Conservation (phyloP, 2,113 vertebrate species). For the Podiceps cristatus region DNA sequence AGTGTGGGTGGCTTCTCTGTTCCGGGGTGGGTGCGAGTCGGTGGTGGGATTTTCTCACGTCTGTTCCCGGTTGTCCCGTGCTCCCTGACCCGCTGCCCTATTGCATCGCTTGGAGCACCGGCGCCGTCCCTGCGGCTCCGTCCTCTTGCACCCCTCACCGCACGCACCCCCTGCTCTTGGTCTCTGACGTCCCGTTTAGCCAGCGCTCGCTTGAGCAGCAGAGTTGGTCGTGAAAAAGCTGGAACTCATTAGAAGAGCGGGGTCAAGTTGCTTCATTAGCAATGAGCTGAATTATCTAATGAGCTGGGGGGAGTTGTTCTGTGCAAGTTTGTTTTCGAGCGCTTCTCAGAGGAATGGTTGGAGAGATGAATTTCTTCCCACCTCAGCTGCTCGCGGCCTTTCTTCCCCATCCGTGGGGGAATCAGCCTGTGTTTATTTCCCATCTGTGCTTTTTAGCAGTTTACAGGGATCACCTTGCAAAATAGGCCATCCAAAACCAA, state of each 20-base stretch:
- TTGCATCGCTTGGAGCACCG: background rate
- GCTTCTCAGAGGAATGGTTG: background rate
- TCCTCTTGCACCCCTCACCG: background rate
- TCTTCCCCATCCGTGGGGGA: background rate
- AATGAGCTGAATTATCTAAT: background rate
- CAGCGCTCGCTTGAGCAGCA: background rate
- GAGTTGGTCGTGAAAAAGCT: accelerated
- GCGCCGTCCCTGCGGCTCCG: accelerated
- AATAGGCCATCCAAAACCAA: background rate
- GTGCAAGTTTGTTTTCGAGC: background rate
- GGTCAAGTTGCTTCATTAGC: background rate
- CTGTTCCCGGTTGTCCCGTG: background rate
- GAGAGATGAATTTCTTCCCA: background rate
- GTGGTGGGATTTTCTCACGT: background rate
- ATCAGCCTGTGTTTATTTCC: background rate
- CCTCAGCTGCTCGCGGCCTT: background rate
- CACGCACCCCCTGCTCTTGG: accelerated
- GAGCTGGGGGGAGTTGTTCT: background rate
- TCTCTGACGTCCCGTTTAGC: background rate
- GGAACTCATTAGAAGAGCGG: background rate
- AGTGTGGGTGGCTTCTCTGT: background rate
- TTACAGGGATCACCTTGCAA: background rate
- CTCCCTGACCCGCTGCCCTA: accelerated
- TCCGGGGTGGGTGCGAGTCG: accelerated
- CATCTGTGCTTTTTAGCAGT: background rate